A percentile compares a stretch with the other conserved stretches of the same genome.
Evolutionary conservation across 1,140 invertebrate genomes (phyloP).

Genomic region (Drosophila sproati): DNA sequence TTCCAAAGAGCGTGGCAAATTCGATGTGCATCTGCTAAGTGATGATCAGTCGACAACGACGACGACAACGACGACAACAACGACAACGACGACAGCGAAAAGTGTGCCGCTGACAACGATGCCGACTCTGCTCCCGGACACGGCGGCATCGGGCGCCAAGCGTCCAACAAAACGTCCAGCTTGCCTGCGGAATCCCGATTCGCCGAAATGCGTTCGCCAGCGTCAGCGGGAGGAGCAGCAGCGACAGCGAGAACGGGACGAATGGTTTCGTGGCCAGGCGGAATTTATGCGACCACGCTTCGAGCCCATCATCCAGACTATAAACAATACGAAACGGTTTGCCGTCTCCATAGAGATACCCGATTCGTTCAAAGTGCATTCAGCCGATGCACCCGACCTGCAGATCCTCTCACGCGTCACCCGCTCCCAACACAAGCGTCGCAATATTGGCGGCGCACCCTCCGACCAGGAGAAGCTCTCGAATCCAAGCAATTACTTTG

Average conservation of each 20-base stretch:
- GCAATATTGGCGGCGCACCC: constrained; percentile 36
- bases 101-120: constrained; percentile 24
- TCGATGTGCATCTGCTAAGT: constrained; percentile 67
- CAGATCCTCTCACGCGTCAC: constrained; percentile 62
- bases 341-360: constrained; percentile 80
- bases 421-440: constrained; percentile 60
- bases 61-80: constrained; percentile 16
- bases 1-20: constrained; percentile 40
- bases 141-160: constrained; percentile 26
- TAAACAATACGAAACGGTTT: constrained; percentile 76
- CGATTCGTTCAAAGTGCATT: constrained; percentile 67
- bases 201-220: constrained; percentile 70
- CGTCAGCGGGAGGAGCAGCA: constrained; percentile 73
- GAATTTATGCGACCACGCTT: constrained; percentile 66
- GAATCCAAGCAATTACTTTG: constrained; percentile 37
- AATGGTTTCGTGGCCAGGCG: constrained; percentile 71
- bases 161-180: constrained; percentile 65
- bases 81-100: constrained; percentile 29
- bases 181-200: constrained; percentile 75
- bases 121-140: constrained; percentile 1
- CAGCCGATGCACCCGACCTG: constrained; percentile 30
- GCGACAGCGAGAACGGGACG: constrained; percentile 70
- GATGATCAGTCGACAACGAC: constrained; percentile 50
- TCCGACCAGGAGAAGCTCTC: constrained; percentile 12
- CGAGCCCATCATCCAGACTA: constrained; percentile 72